Conservation (phyloP, 2,888 invertebrate genomes). For the Agriopis marginaria region DNA sequence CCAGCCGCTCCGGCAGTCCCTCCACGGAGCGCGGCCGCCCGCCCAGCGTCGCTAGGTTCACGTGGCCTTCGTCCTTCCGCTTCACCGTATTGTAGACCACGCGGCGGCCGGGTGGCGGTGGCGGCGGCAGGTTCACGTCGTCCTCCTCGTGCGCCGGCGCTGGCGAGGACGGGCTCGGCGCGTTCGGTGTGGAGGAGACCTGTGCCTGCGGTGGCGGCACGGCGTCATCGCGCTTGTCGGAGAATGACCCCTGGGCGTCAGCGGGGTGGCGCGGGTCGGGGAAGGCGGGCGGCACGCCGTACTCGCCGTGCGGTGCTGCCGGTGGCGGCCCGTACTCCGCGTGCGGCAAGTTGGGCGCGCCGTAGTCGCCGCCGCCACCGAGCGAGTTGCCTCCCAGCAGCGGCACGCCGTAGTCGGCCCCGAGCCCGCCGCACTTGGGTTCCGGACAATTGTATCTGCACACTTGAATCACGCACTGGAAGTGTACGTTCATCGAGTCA, state of each 20-base stretch:
- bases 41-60: conserved; percentile 92
- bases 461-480: conserved; percentile 98
- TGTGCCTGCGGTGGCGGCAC: conserved; percentile 94
- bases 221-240: conserved; percentile 92
- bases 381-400: conserved; percentile 87
- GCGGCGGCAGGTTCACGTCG: conserved; percentile 93
- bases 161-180: conserved; percentile 84
- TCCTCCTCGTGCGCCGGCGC: conserved; percentile 84
- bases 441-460: conserved; percentile 97
- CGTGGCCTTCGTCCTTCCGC: conserved; percentile 92
- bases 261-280: conserved; percentile 96
- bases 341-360: conserved; percentile 82
- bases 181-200: conserved; percentile 90
- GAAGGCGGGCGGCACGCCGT: conserved; percentile 92
- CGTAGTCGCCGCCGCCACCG: conserved; percentile 88
- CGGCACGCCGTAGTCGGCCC: conserved; percentile 89
- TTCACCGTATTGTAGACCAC: conserved; percentile 94
- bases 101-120: conserved; percentile 93
- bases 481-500: conserved; percentile 98
- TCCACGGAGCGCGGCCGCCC: conserved; percentile 96
- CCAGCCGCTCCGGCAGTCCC: conserved; percentile 92
- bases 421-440: conserved; percentile 93
- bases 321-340: conserved; percentile 91
- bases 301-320: conserved; percentile 88
- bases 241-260: conserved; percentile 93